phyloP scores from a whole-genome alignment of 37 sponge, comb jelly and placozoan species.

The Beroe forskalii region DNA sequence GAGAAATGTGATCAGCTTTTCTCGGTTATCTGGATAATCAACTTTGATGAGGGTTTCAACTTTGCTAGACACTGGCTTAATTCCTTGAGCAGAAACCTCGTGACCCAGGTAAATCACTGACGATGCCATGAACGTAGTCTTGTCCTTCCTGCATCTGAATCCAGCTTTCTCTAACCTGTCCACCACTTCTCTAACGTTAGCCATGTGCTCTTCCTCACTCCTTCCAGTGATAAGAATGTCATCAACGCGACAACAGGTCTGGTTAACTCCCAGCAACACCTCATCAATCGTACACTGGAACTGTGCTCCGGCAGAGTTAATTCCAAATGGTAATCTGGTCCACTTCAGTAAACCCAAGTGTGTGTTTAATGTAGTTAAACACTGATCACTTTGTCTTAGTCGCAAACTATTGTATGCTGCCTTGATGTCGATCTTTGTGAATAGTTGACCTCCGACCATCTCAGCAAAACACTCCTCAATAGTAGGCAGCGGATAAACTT shows the following conservation, averaged over 20 bases:
- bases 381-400: not conserved
- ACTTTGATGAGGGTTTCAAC: conserved; percentile 63
- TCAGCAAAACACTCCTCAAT: conserved; percentile 48
- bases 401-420: conserved; percentile 45
- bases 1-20: conserved; percentile 66
- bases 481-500: conserved; percentile 63
- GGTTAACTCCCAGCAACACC: conserved; percentile 59
- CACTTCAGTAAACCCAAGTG: conserved; percentile 66
- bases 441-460: conserved; percentile 62
- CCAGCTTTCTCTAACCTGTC: not conserved
- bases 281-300: conserved; percentile 68
- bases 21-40: conserved; percentile 31
- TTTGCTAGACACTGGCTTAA: conserved; percentile 49
- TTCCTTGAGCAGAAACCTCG: not conserved
- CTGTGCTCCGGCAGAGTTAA: conserved; percentile 66
- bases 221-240: conserved; percentile 69
- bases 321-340: conserved; percentile 68
- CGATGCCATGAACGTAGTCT: not conserved
- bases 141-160: not conserved
- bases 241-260: conserved; percentile 25
- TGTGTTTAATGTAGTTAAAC: conserved; percentile 51
- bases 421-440: conserved; percentile 68
- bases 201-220: not conserved
- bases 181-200: conserved; percentile 27
- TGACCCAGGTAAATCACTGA: conserved; percentile 64